These are phyloP conservation scores for Leucophora obtusa DNA, from an alignment of 2,888 invertebrate species.

Conservation along the genomic window DNA sequence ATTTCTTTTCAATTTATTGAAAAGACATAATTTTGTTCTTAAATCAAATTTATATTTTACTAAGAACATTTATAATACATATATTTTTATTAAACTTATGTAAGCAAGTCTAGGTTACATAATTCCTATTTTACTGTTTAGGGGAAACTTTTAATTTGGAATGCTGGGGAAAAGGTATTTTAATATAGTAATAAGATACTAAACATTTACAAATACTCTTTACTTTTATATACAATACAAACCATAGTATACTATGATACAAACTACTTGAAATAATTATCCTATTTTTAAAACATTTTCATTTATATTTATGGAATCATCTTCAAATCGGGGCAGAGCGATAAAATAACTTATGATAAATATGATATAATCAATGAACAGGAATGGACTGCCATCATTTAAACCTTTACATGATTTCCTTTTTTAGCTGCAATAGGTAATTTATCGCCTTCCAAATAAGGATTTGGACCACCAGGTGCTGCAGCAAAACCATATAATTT, in stretches of 20 bases:
- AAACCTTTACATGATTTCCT: slow-evolving; percentile 84
- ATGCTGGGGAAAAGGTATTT: background rate
- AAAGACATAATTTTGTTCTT: no score
- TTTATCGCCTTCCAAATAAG: slow-evolving; percentile 90
- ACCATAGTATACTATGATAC: no score
- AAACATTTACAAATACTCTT: background rate
- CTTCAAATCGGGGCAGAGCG: slow-evolving; percentile 35
- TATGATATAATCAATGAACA: background rate
- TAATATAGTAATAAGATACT: background rate
- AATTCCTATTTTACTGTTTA: background rate
- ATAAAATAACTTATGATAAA: slow-evolving; percentile 13
- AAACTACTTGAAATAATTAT: background rate
- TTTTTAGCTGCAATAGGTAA: slow-evolving; percentile 96
- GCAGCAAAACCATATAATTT: slow-evolving; percentile 82
- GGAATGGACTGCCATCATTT: slow-evolving; percentile 4
- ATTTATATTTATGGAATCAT: background rate
- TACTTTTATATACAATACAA: background rate
- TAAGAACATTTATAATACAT: no score
- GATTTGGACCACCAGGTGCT: slow-evolving; percentile 88
- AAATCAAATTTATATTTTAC: no score
- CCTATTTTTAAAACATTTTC: background rate
- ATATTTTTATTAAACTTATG: no score
- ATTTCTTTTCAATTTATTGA: no score
- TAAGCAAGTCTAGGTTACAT: background rate
- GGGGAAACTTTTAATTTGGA: background rate